Evolutionary conservation across 2,113 vertebrate species (phyloP), one percentile per base, ranked within the genome.

Genomic region (Paramisgurnus dabryanus): DNA sequence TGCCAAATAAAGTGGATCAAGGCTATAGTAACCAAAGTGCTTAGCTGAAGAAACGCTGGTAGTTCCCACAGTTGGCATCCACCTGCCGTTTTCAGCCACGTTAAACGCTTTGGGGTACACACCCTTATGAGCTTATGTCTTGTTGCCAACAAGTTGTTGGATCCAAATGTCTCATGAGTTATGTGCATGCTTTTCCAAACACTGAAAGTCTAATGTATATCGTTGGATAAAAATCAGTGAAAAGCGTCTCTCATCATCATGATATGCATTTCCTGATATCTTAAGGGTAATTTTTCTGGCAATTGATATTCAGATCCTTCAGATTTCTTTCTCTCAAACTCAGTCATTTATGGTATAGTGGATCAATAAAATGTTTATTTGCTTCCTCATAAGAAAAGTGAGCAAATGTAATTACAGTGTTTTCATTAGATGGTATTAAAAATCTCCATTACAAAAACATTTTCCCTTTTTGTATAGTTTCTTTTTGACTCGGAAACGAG

Each of bases 191-290:
- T n/a, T 73, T 67, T n/a, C 86, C 70, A 81, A 75, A 78, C 81
- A 84, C 89, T 84, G 43, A 88, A 49, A 67, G 70, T 80, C 65
- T 43, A 61, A 47, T 89, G 88, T 87, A 86, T 65, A 79, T 76
- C 49, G 1, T 68, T 53, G 9, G 82, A 85, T 84, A 87, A 89
- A 87, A 78, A 13, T 0, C 9, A 34, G 55, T 34, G 65, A 82
- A 86, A 83, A 18, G 68, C 61, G 57, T 69, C 45, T 84, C 87
- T 81, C 57, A 34, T 70, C 5, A n/a, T 86, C 57, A 73, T 55
- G 41, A 80, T 81, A 57, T 55, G 18, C 65, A 8, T 80, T 86
- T 67, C 58, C 40, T 47, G 13, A 61, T 17, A 18, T 0, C 55
- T n/a, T 18, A 50, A 6, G 47, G 50, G 18, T 67, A 53, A 61